Evolutionary conservation across 2,797 vertebrate species (phyloP), one percentile per base, ranked within the genome.

Genomic region (Chrosomus eos): DNA sequence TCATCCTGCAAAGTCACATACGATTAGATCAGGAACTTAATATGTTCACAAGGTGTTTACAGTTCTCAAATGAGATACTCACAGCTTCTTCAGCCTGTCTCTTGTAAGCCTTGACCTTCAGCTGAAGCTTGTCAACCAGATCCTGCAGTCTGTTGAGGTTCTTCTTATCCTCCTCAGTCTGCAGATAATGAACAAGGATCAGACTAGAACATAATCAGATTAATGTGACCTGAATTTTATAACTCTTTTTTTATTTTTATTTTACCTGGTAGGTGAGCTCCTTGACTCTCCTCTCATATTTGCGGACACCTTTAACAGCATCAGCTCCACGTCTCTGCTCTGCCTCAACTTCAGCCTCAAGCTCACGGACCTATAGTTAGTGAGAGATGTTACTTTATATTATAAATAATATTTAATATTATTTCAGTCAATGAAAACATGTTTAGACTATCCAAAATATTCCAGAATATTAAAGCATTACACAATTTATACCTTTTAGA

Each of bases 261-360:
- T n/a, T n/a, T 90, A 96, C 97, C 94, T 97, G 96, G 71, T 96
- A 96, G 3, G 93, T 95, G 74, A 97, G 92, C 83, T 97, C 96
- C 89, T 96, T 97, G 73, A 96, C 93, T 51, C 87, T 92, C 86
- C 94, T 91, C 87, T 97, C 96, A 13, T 95, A 96, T 89, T 96
- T 96, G 85, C 91, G 89, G 82, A 96, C 92, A 58, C 93, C 95
- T 91, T 96, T 97, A 74, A 94, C 89, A 28, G 94, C 92, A 85
- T 97, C 96, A 3, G 89, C 81, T 10, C 94, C 94, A 87, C 93
- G 93, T 90, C 95, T 97, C 88, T 93, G 95, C 86, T 97, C 95
- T 86, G 88, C 89, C 33, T 97, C 96, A 55, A 97, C 90, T 81
- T 96, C 96, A 70, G 84, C 3, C 87, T 97, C 95, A 86, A 97